Evolutionary conservation across 2,113 vertebrate genomes (phyloP), one percentile per base, ranked within the genome.

Genomic region (Eudyptes chrysolophus): DNA sequence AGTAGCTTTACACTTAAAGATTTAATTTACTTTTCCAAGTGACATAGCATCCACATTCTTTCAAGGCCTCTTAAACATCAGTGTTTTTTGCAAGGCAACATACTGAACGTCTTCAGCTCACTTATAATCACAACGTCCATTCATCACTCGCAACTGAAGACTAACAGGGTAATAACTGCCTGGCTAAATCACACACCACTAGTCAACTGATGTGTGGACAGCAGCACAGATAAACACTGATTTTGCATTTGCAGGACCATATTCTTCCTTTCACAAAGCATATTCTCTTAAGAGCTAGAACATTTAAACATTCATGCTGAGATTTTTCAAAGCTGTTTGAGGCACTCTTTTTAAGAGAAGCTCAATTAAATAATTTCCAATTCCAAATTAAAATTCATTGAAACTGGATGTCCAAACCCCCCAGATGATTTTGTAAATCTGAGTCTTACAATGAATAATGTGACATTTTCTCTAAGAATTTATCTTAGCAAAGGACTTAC

Each of bases 21-120:
- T 92, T 85, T 75, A 55, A 85, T 88, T 96, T 83, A 81, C 46
- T 89, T 96, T 95, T 86, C 40, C 24, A 64, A 87, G 71, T 44
- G 13, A 71, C 13, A 32, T 20, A 54, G 27, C 6, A 16, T 20
- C 16, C 26, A 68, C n/a, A 69, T 82, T 42, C 13, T 84, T 87
- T 84, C 75, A 89, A 91, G 69, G 51, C 17, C 48, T 89, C 26
- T 66, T 75, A 71, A 77, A 40, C 6, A 71, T 6, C 9, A 68
- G 4, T 9, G 3, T 22, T 68, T 92, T 92, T 92, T 83, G 13
- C 72, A 82, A 82, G 29, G 22, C 58, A 78, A 62, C 22, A 81
- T 20, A 74, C 7, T 32, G 40, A 78, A 62, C 14, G 51, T 77
- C 84, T 94, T 90, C 83, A 66, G 27, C 46, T 90, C 49, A 54